These are phyloP conservation scores for Synanthedon tipuliformis DNA, from an alignment of 2,888 invertebrate species.

Conservation along the genomic window DNA sequence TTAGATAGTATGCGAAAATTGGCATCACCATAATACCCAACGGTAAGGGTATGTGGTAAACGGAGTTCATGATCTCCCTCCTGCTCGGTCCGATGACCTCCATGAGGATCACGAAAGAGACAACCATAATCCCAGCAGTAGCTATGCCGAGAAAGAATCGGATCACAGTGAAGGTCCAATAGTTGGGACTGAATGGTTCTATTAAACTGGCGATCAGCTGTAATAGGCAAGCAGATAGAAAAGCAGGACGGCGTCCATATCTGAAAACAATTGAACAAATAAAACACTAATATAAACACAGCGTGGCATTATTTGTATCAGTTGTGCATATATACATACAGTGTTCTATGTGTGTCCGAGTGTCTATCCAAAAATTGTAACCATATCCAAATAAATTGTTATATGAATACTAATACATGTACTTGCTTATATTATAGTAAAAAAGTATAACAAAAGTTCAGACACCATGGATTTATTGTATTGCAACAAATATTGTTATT, in stretches of 20 bases:
- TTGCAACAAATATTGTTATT: too few relatives aligned
- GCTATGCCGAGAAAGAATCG: slow-evolving; percentile 1
- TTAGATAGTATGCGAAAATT: slow-evolving; percentile 61
- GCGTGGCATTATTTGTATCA: too few relatives aligned
- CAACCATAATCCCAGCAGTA: slow-evolving; percentile 62
- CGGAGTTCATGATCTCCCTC: slow-evolving; percentile 46
- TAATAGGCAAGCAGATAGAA: background rate
- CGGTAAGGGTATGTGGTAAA: slow-evolving; percentile 71
- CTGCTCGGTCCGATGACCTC: slow-evolving; percentile 54
- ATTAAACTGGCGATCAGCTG: background rate
- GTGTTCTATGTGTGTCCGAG: too few relatives aligned
- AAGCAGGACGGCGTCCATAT: background rate
- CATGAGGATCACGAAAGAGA: slow-evolving; percentile 69
- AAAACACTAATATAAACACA: too few relatives aligned
- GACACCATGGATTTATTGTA: too few relatives aligned
- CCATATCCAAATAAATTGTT: too few relatives aligned
- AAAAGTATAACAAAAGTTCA: too few relatives aligned
- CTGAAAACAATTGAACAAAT: background rate
- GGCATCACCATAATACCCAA: slow-evolving; percentile 67
- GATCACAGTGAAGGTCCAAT: background rate
- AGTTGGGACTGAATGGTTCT: background rate
- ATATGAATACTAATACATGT: too few relatives aligned
- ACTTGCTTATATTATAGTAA: too few relatives aligned
- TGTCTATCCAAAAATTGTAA: too few relatives aligned
- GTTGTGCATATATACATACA: too few relatives aligned